Conservation (phyloP, 2,113 vertebrate species). For the Phasianus colchicus region DNA sequence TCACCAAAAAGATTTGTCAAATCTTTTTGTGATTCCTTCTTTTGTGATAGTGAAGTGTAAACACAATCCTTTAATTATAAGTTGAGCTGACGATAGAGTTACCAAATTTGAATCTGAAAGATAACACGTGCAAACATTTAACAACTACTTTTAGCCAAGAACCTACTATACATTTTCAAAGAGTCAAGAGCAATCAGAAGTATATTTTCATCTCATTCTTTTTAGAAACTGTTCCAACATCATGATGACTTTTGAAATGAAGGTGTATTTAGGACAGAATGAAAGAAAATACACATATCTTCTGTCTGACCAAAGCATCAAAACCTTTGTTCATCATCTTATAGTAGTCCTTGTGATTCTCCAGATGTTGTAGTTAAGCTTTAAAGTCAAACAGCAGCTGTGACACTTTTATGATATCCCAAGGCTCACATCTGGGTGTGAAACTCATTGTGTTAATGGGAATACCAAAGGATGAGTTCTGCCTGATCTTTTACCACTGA, state of each 20-base stretch:
- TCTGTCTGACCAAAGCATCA: neutral
- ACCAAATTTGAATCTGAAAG: neutral
- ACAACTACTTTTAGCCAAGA: neutral
- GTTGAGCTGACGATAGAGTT: neutral
- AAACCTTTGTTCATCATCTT: neutral
- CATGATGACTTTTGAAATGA: neutral
- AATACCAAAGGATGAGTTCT: neutral
- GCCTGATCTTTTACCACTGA: neutral
- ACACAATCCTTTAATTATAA: neutral
- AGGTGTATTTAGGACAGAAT: neutral
- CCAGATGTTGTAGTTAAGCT: neutral
- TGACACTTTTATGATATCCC: neutral
- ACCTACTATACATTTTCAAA: neutral
- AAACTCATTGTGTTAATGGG: neutral
- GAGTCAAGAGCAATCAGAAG: neutral
- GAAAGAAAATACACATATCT: neutral
- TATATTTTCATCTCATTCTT: neutral
- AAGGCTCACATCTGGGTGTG: neutral
- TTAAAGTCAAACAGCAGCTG: neutral
- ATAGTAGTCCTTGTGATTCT: neutral
- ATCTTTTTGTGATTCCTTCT: neutral
- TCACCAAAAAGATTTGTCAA: neutral
- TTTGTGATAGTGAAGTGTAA: neutral
- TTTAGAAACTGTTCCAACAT: neutral
- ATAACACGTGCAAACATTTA: accelerated